Conservation (phyloP, 2,888 invertebrate species). For the Eristalinus aeneus region DNA sequence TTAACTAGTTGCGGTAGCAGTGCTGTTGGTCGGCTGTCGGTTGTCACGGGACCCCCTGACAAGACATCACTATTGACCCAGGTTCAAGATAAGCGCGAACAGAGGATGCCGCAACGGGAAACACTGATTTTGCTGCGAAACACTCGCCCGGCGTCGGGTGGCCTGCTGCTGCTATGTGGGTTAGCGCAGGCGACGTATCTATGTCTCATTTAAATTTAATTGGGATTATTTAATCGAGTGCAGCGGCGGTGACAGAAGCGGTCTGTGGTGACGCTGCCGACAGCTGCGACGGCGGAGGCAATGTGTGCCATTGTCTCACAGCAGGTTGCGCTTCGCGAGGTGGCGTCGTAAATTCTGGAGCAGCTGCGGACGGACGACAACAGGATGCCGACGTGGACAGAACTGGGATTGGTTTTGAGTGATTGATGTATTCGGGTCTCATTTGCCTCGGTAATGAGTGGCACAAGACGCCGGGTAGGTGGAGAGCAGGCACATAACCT, state of each 20-base stretch:
- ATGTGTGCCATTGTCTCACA: background rate
- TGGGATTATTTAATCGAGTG: slow-evolving; percentile 48
- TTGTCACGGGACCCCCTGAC: background rate
- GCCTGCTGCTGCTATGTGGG: slow-evolving; percentile 58
- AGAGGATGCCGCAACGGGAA: background rate
- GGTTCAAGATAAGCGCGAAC: background rate
- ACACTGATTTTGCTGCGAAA: background rate
- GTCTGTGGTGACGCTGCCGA: too few species aligned
- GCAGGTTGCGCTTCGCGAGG: background rate
- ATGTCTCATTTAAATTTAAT: slow-evolving; percentile 62
- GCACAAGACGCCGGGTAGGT: too few species aligned
- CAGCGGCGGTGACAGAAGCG: background rate
- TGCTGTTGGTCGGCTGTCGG: background rate
- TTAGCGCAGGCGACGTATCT: slow-evolving; percentile 44
- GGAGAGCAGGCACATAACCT: too few species aligned
- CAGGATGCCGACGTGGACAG: background rate
- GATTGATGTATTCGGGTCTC: background rate
- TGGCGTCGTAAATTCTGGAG: background rate
- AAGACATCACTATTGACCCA: slow-evolving; percentile 60
- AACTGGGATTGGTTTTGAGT: background rate
- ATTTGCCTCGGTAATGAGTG: background rate
- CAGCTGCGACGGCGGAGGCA: background rate
- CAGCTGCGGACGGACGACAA: background rate
- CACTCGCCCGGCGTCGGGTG: slow-evolving; percentile 3
- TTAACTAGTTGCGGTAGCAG: slow-evolving; percentile 49